Percentiles rank a stretch among this genome's conserved stretches.
Evolutionary conservation across 2,797 vertebrate genomes (phyloP).

Genomic region (Crocidura indochinensis): DNA sequence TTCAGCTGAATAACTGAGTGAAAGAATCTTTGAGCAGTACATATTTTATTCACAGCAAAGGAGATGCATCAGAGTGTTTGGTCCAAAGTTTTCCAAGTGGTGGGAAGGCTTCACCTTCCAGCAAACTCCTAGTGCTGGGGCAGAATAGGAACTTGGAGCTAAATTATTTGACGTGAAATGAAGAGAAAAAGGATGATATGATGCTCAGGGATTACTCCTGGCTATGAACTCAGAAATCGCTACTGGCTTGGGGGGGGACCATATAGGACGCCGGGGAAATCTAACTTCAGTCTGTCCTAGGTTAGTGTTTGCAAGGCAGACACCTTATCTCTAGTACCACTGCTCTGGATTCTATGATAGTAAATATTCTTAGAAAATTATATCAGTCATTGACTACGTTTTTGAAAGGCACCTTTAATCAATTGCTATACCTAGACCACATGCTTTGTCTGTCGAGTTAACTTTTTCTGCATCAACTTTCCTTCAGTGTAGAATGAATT

Average conservation of each 20-base stretch:
- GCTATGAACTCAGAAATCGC: too few relatives aligned
- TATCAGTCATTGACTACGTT: background rate
- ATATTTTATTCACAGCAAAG: background rate
- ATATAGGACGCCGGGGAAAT: too few relatives aligned
- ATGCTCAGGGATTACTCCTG: too few relatives aligned
- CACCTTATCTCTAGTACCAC: too few relatives aligned
- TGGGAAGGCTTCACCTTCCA: background rate
- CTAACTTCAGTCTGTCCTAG: too few relatives aligned
- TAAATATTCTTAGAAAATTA: too few relatives aligned
- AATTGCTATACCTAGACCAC: background rate
- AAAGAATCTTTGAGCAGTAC: background rate
- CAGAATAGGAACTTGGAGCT: background rate
- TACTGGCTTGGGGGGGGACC: too few relatives aligned
- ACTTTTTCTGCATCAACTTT: background rate
- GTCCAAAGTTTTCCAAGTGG: background rate
- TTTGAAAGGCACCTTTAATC: conserved; percentile 43
- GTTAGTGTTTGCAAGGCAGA: too few relatives aligned
- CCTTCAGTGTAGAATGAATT: background rate
- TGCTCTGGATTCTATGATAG: too few relatives aligned
- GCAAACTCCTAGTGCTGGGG: background rate
- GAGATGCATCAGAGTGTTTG: background rate
- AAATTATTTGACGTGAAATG: background rate
- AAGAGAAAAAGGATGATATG: background rate
- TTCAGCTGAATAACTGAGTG: background rate
- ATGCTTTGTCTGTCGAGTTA: background rate